Evolutionary conservation across 2,113 vertebrate genomes (phyloP).

Genomic region (Petaurus breviceps): DNA sequence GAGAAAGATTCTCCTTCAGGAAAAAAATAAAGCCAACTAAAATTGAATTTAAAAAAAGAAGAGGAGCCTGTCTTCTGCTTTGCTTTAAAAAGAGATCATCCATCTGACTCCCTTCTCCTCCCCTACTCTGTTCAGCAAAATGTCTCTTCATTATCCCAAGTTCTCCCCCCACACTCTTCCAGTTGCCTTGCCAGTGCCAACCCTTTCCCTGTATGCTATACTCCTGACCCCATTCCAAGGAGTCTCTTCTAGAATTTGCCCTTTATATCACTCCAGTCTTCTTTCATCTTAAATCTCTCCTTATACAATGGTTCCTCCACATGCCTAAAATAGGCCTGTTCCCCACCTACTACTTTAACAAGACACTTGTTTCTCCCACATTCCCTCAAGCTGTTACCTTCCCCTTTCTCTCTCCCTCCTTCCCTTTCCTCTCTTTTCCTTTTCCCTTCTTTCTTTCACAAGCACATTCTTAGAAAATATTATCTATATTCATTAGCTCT

Average conservation of each 20-base stretch:
- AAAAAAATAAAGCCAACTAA: not conserved
- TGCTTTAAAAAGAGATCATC: not conserved
- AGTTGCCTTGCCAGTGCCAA: not conserved
- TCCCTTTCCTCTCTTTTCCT: not conserved
- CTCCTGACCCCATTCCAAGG: not conserved
- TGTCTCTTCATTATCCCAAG: not conserved
- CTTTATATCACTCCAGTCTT: not conserved
- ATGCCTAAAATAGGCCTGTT: not conserved
- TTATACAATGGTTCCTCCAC: not conserved
- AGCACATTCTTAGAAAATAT: not conserved
- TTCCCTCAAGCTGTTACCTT: not conserved
- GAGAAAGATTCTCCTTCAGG: not conserved
- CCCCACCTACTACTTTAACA: not conserved
- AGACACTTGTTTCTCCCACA: not conserved
- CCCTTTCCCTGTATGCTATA: not conserved
- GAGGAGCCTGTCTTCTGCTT: not conserved
- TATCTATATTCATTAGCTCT: not conserved
- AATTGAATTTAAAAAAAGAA: not conserved
- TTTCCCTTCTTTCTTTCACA: not conserved
- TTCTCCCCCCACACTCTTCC: not conserved
- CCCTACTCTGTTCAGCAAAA: not conserved
- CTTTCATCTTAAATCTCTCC: not conserved
- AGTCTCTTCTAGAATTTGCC: not conserved
- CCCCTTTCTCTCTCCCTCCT: not conserved
- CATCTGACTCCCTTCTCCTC: not conserved